Base-by-base conservation (phyloP, 2,113 vertebrate species). In the Buteo buteo region DNA sequence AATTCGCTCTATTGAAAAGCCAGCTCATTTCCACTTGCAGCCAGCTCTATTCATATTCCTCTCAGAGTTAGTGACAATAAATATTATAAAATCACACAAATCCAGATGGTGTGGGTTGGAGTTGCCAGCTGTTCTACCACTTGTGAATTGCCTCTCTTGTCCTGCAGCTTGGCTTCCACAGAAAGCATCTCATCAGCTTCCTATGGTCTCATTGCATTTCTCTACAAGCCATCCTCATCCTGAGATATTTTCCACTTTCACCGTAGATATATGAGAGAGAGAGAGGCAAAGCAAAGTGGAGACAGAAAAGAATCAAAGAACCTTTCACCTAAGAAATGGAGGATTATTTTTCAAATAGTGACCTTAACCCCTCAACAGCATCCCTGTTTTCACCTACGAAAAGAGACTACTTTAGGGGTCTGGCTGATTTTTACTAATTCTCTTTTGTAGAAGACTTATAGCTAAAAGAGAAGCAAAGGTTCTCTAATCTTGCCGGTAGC, bases 11-110 rank as follows among this genome's bases (percentile, higher is more conserved):
- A 20, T 76, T 73, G 91, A 93, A 90, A 88, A 96, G 91, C 71
- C 71, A 96, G 83, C 95, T 90, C 93, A 92, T 95, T 79, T 96
- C 76, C 66, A 96, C 80, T 90, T 76, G 31, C 59, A 96, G 94
- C 93, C 94, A 96, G 88, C 73, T 96, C 95, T 90, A 72, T 96
- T 97, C 96, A 95, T 86, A 94, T 72, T 95, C 70, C 88, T 96
- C 94, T 91, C 74, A 45, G 91, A 96, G 92, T 94, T 87, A 96
- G 64, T 94, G 94, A 95, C 95, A 91, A 93, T 90, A 96, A 97
- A 97, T 95, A 94, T 61, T 74, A 96, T 73, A 92, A 94, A 97
- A 96, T 94, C 87, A 93, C 92, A 95, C 86, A 90, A 88, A 83
- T 71, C 87, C 88, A 95, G 83, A 96, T 97, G 88, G 94, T 67